Base-by-base conservation (phyloP, 2,888 invertebrate species). In the Eristalis pertinax region DNA sequence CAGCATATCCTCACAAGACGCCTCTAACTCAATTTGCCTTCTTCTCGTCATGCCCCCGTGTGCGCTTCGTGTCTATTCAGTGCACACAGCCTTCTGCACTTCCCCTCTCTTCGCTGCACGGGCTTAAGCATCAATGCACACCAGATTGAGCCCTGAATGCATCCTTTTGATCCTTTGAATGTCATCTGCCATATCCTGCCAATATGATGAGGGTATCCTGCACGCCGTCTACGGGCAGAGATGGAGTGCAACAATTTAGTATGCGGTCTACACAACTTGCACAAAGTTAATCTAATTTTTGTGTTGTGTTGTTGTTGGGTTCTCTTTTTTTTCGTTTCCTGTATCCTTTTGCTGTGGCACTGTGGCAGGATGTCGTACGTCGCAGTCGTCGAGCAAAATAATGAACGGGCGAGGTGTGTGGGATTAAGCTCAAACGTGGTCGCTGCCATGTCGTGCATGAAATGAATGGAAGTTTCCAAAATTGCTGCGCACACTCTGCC, bases 271-370 rank as follows among this genome's bases (percentile, higher is more conserved):
- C 69, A 74, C 68, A 80, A 67, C 58, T 81, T 75, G 69, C 75
- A 81, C 56, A 82, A 81, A 82, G 70, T 82, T 82, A 77, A 83
- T 83, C 70, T 63, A 72, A 81, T 85, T 85, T 70, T 50, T 60
- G 24, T 60, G 22, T 26, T 26, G 24, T 60, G 60, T 60, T 29
- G 60, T 60, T 60, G 26, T 60, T 60, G 7, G 13, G 7, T 50
- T 32, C 1, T 3, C 8, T 32, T 8, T 8, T 32, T 32, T 32
- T 32, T 32, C 32, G 4, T 8, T 32, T 32, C 32, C 0, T 68
- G 13, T 19, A 4, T 35, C 60, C 35, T 70, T 15, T 63, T 62
- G 13, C 64, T 29, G 65, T 73, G 32, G 22, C 22, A 50, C 26
- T 15, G 2, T 7, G 41, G 58, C 29, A 56, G 41, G 75, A 69